Conservation (phyloP, 2,888 invertebrate species). For the Caenorhabditis sp. region DNA sequence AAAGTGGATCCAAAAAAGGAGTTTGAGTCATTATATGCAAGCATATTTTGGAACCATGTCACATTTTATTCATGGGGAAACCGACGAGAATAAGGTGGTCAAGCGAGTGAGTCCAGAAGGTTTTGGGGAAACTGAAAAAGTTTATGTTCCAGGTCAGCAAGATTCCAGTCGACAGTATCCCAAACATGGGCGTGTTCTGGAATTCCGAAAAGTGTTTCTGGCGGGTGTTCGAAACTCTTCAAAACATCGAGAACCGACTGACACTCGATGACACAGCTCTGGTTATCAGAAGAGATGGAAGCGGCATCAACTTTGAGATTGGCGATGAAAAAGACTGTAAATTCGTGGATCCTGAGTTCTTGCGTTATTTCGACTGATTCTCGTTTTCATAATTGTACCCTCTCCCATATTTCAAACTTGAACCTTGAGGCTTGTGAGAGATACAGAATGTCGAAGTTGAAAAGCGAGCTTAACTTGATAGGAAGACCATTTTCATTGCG, state of each 20-base stretch:
- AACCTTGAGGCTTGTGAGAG: no score
- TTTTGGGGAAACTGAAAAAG: neutral
- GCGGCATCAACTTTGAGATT: neutral
- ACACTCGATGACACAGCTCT: slow-evolving; percentile 5
- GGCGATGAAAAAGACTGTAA: neutral
- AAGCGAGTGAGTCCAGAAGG: neutral
- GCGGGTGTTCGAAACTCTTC: neutral
- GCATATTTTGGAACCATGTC: slow-evolving; percentile 2
- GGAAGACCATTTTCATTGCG: no score
- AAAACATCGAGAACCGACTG: neutral
- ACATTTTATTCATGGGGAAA: neutral
- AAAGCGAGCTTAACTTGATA: no score
- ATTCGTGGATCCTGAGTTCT: neutral
- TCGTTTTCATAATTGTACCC: no score
- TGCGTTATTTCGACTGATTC: neutral
- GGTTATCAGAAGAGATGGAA: neutral
- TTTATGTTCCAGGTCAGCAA: neutral
- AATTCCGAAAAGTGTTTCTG: neutral
- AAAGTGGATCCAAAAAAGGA: neutral
- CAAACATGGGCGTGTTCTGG: neutral
- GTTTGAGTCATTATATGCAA: slow-evolving; percentile 5
- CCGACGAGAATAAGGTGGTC: neutral
- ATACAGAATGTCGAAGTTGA: no score
- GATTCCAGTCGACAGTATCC: neutral
- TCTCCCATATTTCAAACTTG: no score